Base-by-base conservation (phyloP, 1,140 invertebrate species). In the Aphaenogaster floridana region DNA sequence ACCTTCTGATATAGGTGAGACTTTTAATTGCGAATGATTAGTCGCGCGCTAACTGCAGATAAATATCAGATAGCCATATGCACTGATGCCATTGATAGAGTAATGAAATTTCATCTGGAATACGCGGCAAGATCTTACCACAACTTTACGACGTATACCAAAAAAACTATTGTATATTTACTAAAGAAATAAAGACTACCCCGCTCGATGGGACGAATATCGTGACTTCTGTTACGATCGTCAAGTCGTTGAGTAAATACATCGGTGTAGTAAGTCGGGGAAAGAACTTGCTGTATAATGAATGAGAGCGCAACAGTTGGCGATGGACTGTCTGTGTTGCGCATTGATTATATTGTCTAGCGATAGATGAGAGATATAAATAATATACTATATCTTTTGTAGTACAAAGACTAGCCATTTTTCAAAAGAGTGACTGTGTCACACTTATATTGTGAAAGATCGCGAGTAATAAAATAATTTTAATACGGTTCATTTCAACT, bases 271-370 rank as follows among this genome's bases (percentile, higher is more conserved):
- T 48, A 63, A 64, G 5, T 9, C 15, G 15, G 17, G 11, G 13
- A 45, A 45, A 61, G 39, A 78, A 78, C 3, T 61, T 39, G 11
- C 28, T 69, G 34, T 54, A 68, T 80, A 68, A 80, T 52, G 48
- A 68, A 80, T 68, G 48, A 28, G 21, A 66, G 48, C n/a, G 63
- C 78, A 80, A 80, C 78, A 80, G 78, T 68, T 80, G 48, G 17
- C 17, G 11, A 77, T 15, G 3, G 4, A 15, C 8, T 61, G 15
- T 28, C 39, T 78, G 42, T 78, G 42, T 50, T 69, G 36, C 11
- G 36, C 45, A 39, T 52, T 17, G 45, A 68, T 79, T 66, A 15
- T 59, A 28, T 68, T n/a, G 36, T 52, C 34, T 11, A 52, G 11
- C n/a, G 17, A 52, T n/a, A 69, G 15, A 54, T 0, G n/a, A 68